Conservation (phyloP, 2,888 invertebrate species). For the Zygothrica quintamaculata region DNA sequence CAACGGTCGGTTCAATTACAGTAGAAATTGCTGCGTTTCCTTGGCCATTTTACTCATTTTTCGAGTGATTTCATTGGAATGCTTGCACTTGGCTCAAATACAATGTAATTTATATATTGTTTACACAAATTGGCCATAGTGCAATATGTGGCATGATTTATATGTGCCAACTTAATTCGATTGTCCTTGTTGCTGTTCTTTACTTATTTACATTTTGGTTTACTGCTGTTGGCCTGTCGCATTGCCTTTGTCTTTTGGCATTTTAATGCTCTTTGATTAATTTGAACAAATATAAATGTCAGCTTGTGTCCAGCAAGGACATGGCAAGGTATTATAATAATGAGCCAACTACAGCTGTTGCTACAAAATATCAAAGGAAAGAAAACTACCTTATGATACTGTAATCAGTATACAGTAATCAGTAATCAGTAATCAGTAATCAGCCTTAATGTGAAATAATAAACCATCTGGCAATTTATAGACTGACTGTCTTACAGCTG, state of each 20-base stretch:
- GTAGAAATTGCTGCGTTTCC: constrained; percentile 38
- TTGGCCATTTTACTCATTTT: constrained; percentile 33
- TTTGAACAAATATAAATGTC: constrained; percentile 72
- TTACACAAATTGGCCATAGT: constrained; percentile 58
- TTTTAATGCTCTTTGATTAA: constrained; percentile 69
- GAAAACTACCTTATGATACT: constrained; percentile 38
- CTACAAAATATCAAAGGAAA: constrained; percentile 35
- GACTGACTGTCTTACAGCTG: not conserved
- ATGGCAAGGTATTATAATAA: constrained; percentile 51
- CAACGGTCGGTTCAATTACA: constrained; percentile 46
- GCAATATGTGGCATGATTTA: constrained; percentile 79
- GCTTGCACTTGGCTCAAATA: constrained; percentile 70
- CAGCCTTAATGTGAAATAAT: constrained; percentile 34
- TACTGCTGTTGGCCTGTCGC: constrained; percentile 31
- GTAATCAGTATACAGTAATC: not conserved
- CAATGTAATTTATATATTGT: constrained; percentile 73
- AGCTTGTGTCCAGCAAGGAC: constrained; percentile 18
- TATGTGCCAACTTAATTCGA: constrained; percentile 59
- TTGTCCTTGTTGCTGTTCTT: constrained; percentile 42
- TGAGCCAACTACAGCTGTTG: constrained; percentile 37
- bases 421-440: too few species aligned
- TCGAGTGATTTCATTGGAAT: constrained; percentile 32
- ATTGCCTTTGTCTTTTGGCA: constrained; percentile 45
- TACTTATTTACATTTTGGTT: constrained; percentile 49
- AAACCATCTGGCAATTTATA: constrained; percentile 4